Conservation (phyloP, 2,888 invertebrate species). For the Thelaira solivaga region DNA sequence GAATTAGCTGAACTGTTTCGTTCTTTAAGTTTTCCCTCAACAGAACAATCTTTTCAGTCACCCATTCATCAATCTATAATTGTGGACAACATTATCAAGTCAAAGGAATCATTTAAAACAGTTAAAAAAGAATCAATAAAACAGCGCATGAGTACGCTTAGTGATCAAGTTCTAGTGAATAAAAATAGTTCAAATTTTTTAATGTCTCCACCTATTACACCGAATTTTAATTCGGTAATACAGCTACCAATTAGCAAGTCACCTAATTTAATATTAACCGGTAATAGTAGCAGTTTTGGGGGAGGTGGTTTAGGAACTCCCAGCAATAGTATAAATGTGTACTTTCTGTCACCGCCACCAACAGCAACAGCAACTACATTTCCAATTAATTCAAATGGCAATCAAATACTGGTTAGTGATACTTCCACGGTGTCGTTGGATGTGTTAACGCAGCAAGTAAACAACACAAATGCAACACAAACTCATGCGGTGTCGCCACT, state of each 20-base stretch:
- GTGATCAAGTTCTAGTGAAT: slow-evolving; percentile 74
- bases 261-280: slow-evolving; percentile 51
- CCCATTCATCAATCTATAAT: slow-evolving; percentile 32
- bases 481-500: slow-evolving; percentile 18
- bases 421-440: slow-evolving; percentile 76
- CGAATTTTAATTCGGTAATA: slow-evolving; percentile 68
- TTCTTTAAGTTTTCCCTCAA: slow-evolving; percentile 74
- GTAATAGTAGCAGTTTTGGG: slow-evolving; percentile 31
- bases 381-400: slow-evolving; percentile 57
- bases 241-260: slow-evolving; percentile 64
- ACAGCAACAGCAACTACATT: slow-evolving; percentile 67
- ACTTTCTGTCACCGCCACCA: slow-evolving; percentile 75
- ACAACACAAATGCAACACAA: slow-evolving; percentile 51
- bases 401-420: slow-evolving; percentile 71
- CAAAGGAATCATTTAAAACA: slow-evolving; percentile 53
- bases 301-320: slow-evolving; percentile 47
- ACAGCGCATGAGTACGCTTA: slow-evolving; percentile 75
- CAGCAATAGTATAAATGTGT: slow-evolving; percentile 73
- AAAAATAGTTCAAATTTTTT: slow-evolving; percentile 69
- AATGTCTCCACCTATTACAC: slow-evolving; percentile 76
- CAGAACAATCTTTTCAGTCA: slow-evolving; percentile 65
- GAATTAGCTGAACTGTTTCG: slow-evolving; percentile 75
- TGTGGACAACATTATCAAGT: background rate
- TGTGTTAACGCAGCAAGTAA: slow-evolving; percentile 66
- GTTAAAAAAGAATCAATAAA: slow-evolving; percentile 66